phyloP scores from a whole-genome alignment of 2,888 invertebrate species.

The Pollenia amentaria region DNA sequence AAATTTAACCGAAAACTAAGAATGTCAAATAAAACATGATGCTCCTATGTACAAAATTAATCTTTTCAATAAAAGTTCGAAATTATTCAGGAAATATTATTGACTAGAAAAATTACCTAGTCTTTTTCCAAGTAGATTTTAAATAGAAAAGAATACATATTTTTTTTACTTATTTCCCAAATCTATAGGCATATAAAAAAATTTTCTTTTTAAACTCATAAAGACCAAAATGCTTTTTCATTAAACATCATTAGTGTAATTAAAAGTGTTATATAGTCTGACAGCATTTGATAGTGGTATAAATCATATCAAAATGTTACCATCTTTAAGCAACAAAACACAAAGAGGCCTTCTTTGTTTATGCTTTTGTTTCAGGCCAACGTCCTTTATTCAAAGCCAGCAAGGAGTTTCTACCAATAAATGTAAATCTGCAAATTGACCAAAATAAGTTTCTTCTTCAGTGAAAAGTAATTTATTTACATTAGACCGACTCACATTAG shows the following conservation, averaged over 20 bases:
- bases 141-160: too few relatives aligned
- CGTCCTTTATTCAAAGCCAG: constrained; percentile 3
- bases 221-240: neutral
- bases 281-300: constrained; percentile 2
- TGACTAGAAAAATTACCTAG: too few relatives aligned
- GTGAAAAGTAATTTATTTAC: neutral
- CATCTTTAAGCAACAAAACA: neutral
- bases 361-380: neutral
- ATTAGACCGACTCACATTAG: too few relatives aligned
- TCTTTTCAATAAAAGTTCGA: too few relatives aligned
- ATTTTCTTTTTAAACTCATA: neutral
- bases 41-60: too few relatives aligned
- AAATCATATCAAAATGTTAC: constrained; percentile 33
- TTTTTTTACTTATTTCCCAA: too few relatives aligned
- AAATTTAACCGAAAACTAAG: too few relatives aligned
- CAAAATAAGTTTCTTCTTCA: constrained; percentile 7
- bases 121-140: too few relatives aligned
- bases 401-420: neutral
- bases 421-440: constrained; percentile 10
- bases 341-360: neutral
- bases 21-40: too few relatives aligned
- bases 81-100: too few relatives aligned
- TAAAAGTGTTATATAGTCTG: constrained; percentile 20
- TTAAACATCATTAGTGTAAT: constrained; percentile 42
- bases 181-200: neutral